A percentile compares a stretch with the other conserved stretches of the same genome.
Evolutionary conservation across 1,140 invertebrate genomes (phyloP).

Genomic region (Lysiphlebus fabarum): DNA sequence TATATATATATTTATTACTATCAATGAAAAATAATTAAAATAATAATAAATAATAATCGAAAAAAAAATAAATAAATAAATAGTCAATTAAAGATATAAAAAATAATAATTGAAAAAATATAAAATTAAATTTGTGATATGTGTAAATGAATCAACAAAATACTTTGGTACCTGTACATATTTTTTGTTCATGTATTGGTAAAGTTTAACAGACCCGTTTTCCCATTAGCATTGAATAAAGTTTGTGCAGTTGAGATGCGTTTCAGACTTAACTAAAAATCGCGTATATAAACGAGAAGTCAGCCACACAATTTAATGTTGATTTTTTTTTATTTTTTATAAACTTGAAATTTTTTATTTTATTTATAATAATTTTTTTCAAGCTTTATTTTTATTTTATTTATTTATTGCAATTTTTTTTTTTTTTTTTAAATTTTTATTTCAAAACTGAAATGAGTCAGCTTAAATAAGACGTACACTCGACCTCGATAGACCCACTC

Average conservation of each 20-base stretch:
- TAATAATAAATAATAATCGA: neutral
- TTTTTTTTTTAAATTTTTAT: slow-evolving; percentile 2
- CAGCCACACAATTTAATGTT: too few relatives aligned
- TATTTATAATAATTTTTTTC: neutral
- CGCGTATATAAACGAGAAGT: neutral
- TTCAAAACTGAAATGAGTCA: neutral
- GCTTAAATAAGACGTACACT: neutral
- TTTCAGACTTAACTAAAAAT: neutral
- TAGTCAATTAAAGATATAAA: neutral
- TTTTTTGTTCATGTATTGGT: neutral
- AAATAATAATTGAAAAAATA: slow-evolving; percentile 4
- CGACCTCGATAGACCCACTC: neutral
- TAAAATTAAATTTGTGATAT: slow-evolving; percentile 3
- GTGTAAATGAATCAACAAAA: slow-evolving; percentile 6
- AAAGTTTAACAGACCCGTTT: slow-evolving; percentile 1
- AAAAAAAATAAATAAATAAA: neutral
- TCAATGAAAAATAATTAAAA: neutral
- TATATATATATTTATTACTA: too few relatives aligned
- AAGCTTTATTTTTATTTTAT: neutral
- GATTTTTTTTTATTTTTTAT: neutral
- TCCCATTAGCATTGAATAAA: slow-evolving; percentile 27
- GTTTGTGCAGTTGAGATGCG: slow-evolving; percentile 17
- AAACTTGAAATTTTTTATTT: neutral
- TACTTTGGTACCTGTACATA: slow-evolving; percentile 3
- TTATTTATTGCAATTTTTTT: neutral